These are phyloP conservation scores for Hyla sarda DNA, from an alignment of 2,113 vertebrate species.

Conservation along the genomic window DNA sequence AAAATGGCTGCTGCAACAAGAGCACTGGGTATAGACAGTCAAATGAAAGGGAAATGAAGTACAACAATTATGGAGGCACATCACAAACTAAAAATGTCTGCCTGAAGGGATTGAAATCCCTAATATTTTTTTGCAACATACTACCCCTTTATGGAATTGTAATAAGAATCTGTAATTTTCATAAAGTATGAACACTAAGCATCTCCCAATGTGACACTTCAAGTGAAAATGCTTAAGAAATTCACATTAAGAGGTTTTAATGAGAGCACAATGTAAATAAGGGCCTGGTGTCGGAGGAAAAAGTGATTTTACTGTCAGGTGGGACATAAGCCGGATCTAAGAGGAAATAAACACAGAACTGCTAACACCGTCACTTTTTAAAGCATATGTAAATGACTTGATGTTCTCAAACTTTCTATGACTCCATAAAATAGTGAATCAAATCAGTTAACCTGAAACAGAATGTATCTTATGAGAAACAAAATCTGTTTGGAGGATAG, in stretches of 20 bases:
- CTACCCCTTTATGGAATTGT: background rate
- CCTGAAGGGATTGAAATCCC: no score
- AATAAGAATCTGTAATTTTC: slow-evolving; percentile 20
- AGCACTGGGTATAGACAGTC: no score
- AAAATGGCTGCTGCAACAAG: no score
- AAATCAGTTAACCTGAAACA: slow-evolving; percentile 52
- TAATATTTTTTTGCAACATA: no score
- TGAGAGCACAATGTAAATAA: slow-evolving; percentile 17
- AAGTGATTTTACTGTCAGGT: slow-evolving; percentile 39
- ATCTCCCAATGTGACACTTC: slow-evolving; percentile 15
- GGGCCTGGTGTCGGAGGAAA: slow-evolving; percentile 16
- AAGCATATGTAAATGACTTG: slow-evolving; percentile 44
- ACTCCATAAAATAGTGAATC: slow-evolving; percentile 42
- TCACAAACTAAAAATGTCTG: no score
- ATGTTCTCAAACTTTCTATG: slow-evolving; percentile 44
- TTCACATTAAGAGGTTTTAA: slow-evolving; percentile 3
- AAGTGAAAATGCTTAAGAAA: slow-evolving; percentile 3
- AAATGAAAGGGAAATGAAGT: no score
- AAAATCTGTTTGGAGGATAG: slow-evolving; percentile 17
- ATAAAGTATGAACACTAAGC: slow-evolving; percentile 10
- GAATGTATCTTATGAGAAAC: slow-evolving; percentile 30
- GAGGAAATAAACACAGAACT: slow-evolving; percentile 49
- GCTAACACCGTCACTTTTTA: slow-evolving; percentile 38
- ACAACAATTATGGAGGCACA: no score
- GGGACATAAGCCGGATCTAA: slow-evolving; percentile 22